Evolutionary conservation across 2,888 invertebrate genomes (phyloP).

Genomic region (Orthosia gracilis): DNA sequence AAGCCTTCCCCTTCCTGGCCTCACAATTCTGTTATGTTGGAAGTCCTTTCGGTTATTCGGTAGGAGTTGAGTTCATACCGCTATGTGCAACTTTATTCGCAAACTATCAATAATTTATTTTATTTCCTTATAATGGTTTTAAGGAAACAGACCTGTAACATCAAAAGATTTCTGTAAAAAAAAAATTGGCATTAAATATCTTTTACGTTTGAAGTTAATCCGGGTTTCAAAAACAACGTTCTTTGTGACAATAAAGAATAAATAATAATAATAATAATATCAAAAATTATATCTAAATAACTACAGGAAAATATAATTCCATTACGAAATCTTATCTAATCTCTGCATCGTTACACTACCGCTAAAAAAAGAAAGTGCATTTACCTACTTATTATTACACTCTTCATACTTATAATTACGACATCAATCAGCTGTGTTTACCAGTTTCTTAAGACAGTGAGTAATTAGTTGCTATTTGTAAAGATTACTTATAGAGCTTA

Average conservation of each 20-base stretch:
- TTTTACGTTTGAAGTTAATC: no score
- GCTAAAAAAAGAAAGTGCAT: slow-evolving; percentile 44
- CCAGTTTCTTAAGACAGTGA: slow-evolving; percentile 5
- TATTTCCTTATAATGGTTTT: no score
- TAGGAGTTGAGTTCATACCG: no score
- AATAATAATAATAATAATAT: not conserved
- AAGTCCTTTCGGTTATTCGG: no score
- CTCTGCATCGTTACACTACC: slow-evolving; percentile 12
- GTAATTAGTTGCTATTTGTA: slow-evolving; percentile 20
- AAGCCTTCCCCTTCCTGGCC: no score
- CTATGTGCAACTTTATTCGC: no score
- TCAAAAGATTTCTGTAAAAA: no score
- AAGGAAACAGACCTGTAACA: no score
- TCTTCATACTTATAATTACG: slow-evolving; percentile 33
- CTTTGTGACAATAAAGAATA: not conserved
- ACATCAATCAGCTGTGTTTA: slow-evolving; percentile 42
- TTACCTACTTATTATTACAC: not conserved
- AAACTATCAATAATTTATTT: no score
- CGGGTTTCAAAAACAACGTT: not conserved
- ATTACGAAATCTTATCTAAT: slow-evolving; percentile 23
- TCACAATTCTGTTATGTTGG: no score
- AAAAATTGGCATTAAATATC: no score
- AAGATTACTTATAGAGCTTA: slow-evolving; percentile 33
- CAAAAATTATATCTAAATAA: not conserved
- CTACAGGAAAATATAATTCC: slow-evolving; percentile 2